Evolutionary conservation across 2,113 vertebrate genomes (phyloP).

Genomic region (Litocranius walleri): DNA sequence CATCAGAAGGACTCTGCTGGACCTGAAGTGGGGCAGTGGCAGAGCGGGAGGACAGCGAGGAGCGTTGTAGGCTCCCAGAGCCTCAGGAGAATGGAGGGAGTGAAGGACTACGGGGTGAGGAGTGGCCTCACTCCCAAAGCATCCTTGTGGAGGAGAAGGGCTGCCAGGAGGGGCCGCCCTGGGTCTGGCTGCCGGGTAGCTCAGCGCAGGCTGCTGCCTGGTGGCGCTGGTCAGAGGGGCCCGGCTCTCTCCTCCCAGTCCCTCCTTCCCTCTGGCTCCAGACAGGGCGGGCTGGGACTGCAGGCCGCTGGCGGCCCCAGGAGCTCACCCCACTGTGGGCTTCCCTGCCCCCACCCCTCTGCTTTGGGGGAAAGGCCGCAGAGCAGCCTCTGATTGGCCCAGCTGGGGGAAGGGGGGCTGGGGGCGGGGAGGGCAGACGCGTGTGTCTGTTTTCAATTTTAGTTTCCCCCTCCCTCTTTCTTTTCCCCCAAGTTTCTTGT

Average conservation of each 20-base stretch:
- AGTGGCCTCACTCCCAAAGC: slow-evolving; percentile 63
- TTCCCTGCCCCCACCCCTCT: slow-evolving; percentile 13
- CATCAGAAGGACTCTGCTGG: neutral
- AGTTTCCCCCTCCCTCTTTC: slow-evolving; percentile 17
- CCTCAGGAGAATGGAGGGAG: neutral
- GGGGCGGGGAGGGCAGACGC: slow-evolving; percentile 51
- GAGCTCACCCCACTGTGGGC: slow-evolving; percentile 63
- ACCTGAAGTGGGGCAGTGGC: neutral
- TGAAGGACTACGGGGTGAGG: neutral
- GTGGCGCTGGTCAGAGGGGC: neutral
- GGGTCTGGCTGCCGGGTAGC: neutral
- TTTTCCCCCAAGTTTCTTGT: slow-evolving; percentile 70
- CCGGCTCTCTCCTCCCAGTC: neutral
- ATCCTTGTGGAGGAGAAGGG: slow-evolving; percentile 55
- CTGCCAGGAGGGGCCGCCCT: slow-evolving; percentile 54
- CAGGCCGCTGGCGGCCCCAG: slow-evolving; percentile 19
- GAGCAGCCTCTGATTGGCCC: slow-evolving; percentile 65
- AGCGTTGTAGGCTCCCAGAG: neutral
- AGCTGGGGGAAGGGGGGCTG: neutral
- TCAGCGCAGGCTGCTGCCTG: neutral
- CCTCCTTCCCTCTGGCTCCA: slow-evolving; percentile 7
- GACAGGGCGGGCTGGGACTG: slow-evolving; percentile 46
- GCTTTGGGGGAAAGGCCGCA: slow-evolving; percentile 71
- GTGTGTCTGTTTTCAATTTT: slow-evolving; percentile 77
- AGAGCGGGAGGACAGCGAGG: neutral